Conservation (phyloP, 2,888 invertebrate genomes). For the Mythimna pallens region DNA sequence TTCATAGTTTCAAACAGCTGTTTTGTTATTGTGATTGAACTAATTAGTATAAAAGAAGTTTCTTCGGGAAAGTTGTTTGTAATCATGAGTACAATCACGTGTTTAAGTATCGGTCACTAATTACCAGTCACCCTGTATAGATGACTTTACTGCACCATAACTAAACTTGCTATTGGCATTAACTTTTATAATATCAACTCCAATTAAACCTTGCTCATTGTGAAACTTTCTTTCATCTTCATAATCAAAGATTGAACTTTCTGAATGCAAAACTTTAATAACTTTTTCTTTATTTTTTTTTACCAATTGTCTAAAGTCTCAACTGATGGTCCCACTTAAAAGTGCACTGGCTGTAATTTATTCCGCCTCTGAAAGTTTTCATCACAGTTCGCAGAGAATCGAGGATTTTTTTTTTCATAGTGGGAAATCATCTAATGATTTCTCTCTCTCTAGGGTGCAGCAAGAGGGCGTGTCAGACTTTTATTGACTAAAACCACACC, state of each 20-base stretch:
- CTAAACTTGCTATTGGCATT: not conserved
- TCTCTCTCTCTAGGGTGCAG: too few species aligned
- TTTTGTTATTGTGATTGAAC: too few species aligned
- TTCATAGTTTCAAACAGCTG: too few species aligned
- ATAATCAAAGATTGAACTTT: slow-evolving; percentile 2
- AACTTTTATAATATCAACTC: not conserved
- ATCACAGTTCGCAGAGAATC: slow-evolving; percentile 28
- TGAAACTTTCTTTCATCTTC: not conserved
- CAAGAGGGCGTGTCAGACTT: too few species aligned
- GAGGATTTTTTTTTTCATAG: not conserved
- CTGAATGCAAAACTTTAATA: slow-evolving; percentile 1
- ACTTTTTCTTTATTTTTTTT: slow-evolving; percentile 16
- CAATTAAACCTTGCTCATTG: not conserved
- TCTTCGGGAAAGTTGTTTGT: too few species aligned
- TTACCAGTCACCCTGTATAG: too few species aligned
- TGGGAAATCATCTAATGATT: too few species aligned
- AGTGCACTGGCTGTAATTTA: slow-evolving; percentile 46
- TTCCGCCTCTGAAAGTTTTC: slow-evolving; percentile 22
- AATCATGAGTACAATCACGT: too few species aligned
- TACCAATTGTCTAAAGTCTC: slow-evolving; percentile 17
- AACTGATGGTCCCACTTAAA: slow-evolving; percentile 27
- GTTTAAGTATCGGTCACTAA: too few species aligned
- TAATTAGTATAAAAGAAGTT: too few species aligned
- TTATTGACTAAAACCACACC: too few species aligned
- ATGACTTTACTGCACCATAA: too few species aligned